Conservation (phyloP, 1,140 invertebrate genomes). For the Trichonephila clavipes region DNA sequence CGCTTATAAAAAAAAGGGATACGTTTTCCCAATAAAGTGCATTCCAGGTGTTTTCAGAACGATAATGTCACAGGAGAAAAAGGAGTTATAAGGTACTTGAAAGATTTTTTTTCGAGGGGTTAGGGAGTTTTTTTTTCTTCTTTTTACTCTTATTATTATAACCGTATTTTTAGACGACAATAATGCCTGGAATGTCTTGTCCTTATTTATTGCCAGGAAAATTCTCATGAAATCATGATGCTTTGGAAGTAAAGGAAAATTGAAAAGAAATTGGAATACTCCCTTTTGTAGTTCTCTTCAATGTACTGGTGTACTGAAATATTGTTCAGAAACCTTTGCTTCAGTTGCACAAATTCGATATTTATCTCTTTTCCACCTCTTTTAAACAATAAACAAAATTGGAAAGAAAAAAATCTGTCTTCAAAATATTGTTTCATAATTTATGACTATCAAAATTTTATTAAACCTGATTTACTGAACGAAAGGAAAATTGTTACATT, state of each 20-base stretch:
- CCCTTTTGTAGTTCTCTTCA: background rate
- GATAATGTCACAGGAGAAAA: constrained; percentile 46
- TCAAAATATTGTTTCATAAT: too few relatives aligned
- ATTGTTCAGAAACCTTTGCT: too few relatives aligned
- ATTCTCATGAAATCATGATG: background rate
- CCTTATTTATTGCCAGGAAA: background rate
- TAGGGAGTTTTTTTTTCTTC: background rate
- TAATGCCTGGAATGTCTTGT: constrained; percentile 3
- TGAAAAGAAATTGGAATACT: background rate
- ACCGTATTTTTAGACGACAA: background rate
- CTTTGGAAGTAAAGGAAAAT: background rate
- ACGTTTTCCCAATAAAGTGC: constrained; percentile 42
- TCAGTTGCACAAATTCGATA: too few relatives aligned
- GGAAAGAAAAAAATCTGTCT: too few relatives aligned
- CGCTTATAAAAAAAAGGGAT: constrained; percentile 8
- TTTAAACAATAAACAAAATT: too few relatives aligned
- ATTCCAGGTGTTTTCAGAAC: constrained; percentile 58
- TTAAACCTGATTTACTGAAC: too few relatives aligned
- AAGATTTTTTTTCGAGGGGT: background rate
- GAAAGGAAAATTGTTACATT: too few relatives aligned
- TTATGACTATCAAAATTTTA: too few relatives aligned
- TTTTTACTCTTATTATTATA: constrained; percentile 2
- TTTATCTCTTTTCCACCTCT: too few relatives aligned
- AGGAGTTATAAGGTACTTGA: constrained; percentile 7
- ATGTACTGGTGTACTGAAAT: too few relatives aligned